Evolutionary conservation across 2,888 invertebrate genomes (phyloP).

Genomic region (Phortica magna): DNA sequence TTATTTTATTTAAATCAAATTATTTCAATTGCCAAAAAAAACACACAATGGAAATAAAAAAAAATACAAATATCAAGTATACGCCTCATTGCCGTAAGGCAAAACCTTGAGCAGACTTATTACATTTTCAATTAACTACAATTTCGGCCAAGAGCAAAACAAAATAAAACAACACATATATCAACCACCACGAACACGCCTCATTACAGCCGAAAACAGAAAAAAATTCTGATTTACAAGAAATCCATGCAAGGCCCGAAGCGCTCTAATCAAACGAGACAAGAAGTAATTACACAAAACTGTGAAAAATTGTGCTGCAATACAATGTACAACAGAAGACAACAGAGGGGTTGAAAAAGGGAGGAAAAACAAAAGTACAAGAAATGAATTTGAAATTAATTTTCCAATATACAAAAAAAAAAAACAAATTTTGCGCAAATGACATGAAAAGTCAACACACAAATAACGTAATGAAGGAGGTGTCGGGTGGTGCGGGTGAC

Average conservation of each 20-base stretch:
- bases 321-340: neutral
- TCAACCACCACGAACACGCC: neutral
- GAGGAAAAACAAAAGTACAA: conserved; percentile 44
- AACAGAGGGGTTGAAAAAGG: conserved; percentile 40
- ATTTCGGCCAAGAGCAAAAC: conserved; percentile 38
- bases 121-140: neutral
- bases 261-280: conserved; percentile 20
- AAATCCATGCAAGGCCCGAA: conserved; percentile 4
- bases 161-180: conserved; percentile 12
- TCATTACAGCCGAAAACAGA: neutral
- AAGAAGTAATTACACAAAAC: conserved; percentile 10
- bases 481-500: neutral
- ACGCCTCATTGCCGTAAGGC: neutral
- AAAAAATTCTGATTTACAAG: neutral
- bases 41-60: no score
- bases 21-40: no score
- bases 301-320: neutral
- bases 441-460: conserved; percentile 47
- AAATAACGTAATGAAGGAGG: neutral
- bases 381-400: conserved; percentile 71
- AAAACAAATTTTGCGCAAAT: conserved; percentile 61
- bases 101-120: neutral
- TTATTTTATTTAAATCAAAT: no score
- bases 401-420: conserved; percentile 61
- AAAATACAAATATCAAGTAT: neutral